These are phyloP conservation scores for Gryllus bimaculatus DNA, from an alignment of 1,140 invertebrate genomes.

Conservation along the genomic window DNA sequence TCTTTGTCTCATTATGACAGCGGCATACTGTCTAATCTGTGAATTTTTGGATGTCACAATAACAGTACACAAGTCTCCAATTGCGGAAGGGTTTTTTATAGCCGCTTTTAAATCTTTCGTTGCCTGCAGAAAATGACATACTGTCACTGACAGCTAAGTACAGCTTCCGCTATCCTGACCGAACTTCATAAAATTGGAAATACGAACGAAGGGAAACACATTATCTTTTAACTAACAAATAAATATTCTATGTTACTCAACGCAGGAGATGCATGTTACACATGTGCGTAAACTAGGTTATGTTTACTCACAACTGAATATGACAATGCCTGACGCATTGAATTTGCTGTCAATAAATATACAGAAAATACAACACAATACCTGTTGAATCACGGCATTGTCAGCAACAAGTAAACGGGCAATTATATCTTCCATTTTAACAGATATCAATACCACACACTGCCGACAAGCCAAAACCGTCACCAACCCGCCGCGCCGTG, in stretches of 20 bases:
- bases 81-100: conserved; percentile 50
- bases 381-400: conserved; percentile 43
- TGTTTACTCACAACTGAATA: too few relatives aligned
- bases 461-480: too few relatives aligned
- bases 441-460: too few relatives aligned
- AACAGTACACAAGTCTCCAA: conserved; percentile 46
- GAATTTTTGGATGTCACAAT: conserved; percentile 41
- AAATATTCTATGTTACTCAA: too few relatives aligned
- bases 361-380: conserved; percentile 26
- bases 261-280: too few relatives aligned
- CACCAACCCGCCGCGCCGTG: too few relatives aligned
- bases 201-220: too few relatives aligned
- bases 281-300: too few relatives aligned
- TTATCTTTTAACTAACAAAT: too few relatives aligned
- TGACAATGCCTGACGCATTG: not conserved
- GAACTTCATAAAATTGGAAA: too few relatives aligned
- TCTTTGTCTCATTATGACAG: conserved; percentile 50
- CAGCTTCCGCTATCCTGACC: too few relatives aligned
- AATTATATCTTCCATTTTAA: conserved; percentile 41
- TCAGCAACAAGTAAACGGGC: conserved; percentile 41
- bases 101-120: conserved; percentile 51
- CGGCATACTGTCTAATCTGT: conserved; percentile 58
- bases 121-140: conserved; percentile 37
- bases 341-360: too few relatives aligned
- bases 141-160: conserved; percentile 13